phyloP scores from a whole-genome alignment of 1,140 invertebrate species.

The Drosophila malerkotliana region DNA sequence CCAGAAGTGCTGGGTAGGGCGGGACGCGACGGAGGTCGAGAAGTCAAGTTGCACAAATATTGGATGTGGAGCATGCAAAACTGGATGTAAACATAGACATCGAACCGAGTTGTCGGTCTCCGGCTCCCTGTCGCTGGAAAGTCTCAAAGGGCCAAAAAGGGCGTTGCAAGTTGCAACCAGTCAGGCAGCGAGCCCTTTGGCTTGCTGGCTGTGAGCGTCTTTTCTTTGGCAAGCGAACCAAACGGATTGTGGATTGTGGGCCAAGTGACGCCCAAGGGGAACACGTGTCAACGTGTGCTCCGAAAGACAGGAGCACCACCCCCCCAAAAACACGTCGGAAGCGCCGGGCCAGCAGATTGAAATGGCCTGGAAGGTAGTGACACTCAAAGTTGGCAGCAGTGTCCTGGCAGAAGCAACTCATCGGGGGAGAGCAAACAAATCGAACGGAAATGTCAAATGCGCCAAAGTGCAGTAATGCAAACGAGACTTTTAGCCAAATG shows the following conservation, averaged over 20 bases:
- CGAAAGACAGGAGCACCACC: conserved; percentile 19
- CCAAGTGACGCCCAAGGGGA: conserved; percentile 50
- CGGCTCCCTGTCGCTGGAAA: background rate
- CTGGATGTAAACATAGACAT: conserved; percentile 69
- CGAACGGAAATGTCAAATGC: conserved; percentile 82
- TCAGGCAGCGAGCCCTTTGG: conserved; percentile 9
- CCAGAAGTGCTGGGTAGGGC: background rate
- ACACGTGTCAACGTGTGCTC: conserved; percentile 68
- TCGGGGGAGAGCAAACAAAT: conserved; percentile 69
- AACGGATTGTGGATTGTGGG: conserved; percentile 5
- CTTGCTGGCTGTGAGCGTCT: conserved; percentile 52
- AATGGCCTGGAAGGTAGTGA: conserved; percentile 51
- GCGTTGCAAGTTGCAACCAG: conserved; percentile 59
- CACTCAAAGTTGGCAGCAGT: conserved; percentile 44
- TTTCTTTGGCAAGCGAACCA: conserved; percentile 35
- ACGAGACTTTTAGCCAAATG: conserved; percentile 64
- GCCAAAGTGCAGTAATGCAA: conserved; percentile 76
- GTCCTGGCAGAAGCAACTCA: conserved; percentile 24
- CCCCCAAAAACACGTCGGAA: conserved; percentile 59
- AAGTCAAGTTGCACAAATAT: conserved; percentile 65
- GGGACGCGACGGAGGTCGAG: conserved; percentile 31
- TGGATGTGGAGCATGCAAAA: conserved; percentile 64
- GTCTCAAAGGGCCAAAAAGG: conserved; percentile 49
- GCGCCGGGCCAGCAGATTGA: conserved; percentile 56
- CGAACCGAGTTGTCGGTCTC: conserved; percentile 22